Percentiles rank a stretch among this genome's conserved stretches.
Evolutionary conservation across 2,888 invertebrate genomes (phyloP).

Genomic region (Pilophorus perplexus): DNA sequence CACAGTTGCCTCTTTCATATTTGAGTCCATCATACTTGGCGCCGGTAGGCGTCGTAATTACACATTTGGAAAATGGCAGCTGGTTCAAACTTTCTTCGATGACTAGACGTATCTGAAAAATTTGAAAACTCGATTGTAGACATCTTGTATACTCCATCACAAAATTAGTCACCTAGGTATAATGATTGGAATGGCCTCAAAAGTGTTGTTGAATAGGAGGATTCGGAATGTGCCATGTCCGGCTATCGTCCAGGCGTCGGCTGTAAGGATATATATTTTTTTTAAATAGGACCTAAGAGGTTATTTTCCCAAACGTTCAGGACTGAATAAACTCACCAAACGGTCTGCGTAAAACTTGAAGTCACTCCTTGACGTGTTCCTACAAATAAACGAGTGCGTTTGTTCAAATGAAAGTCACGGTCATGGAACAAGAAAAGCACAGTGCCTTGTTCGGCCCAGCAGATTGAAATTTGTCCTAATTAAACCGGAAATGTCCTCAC

Average conservation of each 20-base stretch:
- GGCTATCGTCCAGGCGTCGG: no score
- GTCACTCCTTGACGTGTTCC: constrained; percentile 88
- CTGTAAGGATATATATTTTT: no score
- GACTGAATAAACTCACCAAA: constrained; percentile 60
- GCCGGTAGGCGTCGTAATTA: constrained; percentile 90
- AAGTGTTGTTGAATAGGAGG: no score
- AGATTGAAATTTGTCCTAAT: background rate
- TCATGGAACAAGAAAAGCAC: no score
- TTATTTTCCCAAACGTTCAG: no score
- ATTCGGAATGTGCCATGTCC: no score
- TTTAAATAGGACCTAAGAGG: no score
- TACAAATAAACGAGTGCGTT: constrained; percentile 54
- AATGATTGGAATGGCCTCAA: no score
- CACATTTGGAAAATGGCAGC: constrained; percentile 86
- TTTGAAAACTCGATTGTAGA: no score
- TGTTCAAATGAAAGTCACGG: background rate
- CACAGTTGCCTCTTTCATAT: constrained; percentile 97
- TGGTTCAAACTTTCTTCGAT: constrained; percentile 98
- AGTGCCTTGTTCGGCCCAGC: no score
- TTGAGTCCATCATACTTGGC: constrained; percentile 87
- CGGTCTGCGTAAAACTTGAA: constrained; percentile 99
- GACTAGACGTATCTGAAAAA: constrained; percentile 77
- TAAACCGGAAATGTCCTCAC: constrained; percentile 56
- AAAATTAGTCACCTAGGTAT: no score
- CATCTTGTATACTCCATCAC: background rate